Evolutionary conservation across 2,797 vertebrate genomes (phyloP).

Genomic region (Premnoplex brunnescens): DNA sequence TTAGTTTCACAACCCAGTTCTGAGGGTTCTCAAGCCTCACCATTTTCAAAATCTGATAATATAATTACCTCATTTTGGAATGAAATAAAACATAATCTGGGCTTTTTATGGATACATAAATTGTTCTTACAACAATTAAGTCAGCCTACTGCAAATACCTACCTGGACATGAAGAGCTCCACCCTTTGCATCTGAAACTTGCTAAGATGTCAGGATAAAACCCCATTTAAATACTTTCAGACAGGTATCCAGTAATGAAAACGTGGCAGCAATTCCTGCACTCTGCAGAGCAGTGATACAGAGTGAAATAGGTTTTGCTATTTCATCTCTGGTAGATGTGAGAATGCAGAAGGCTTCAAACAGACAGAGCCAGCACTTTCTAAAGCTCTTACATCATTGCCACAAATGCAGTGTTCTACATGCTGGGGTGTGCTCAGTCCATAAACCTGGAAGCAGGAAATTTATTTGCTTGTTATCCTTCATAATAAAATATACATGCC

Average conservation of each 20-base stretch:
- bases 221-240: neutral
- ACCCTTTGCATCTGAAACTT: neutral
- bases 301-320: neutral
- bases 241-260: neutral
- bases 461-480: neutral
- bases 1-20: neutral
- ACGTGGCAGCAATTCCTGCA: neutral
- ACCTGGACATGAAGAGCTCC: neutral
- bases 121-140: neutral
- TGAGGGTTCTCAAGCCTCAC: neutral
- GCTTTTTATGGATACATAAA: neutral
- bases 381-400: neutral
- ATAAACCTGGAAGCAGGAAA: neutral
- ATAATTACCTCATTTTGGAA: neutral
- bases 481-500: neutral
- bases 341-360: neutral
- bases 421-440: neutral
- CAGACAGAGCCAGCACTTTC: neutral
- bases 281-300: neutral
- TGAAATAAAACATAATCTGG: neutral
- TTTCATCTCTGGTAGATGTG: neutral
- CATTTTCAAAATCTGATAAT: neutral
- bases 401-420: neutral
- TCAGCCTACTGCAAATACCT: neutral
- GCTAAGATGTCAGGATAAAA: neutral